These are phyloP conservation scores for Corbicula japonica DNA, from an alignment of 2,888 invertebrate genomes.

Conservation along the genomic window DNA sequence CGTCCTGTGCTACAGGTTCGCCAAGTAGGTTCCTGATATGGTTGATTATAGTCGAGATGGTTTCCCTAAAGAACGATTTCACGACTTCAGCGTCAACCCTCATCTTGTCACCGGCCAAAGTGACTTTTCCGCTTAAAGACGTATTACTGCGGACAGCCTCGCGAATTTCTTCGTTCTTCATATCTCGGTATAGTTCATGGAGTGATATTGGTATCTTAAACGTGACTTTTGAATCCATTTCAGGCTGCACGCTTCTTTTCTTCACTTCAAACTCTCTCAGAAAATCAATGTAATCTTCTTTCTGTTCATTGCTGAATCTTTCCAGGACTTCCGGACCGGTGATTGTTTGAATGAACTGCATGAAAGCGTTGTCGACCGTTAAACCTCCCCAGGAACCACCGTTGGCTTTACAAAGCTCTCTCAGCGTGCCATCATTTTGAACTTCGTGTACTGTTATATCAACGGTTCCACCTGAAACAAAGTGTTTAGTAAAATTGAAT, in stretches of 20 bases:
- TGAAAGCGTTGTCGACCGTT: constrained; percentile 36
- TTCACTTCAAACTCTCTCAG: constrained; percentile 57
- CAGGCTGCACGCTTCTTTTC: constrained; percentile 45
- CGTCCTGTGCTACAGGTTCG: constrained; percentile 18
- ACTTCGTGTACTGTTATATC: constrained; percentile 50
- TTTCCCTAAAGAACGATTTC: constrained; percentile 27
- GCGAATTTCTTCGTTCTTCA: constrained; percentile 37
- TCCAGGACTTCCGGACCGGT: constrained; percentile 9
- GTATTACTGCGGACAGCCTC: constrained; percentile 17
- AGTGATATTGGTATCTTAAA: constrained; percentile 49
- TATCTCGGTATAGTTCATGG: constrained; percentile 40
- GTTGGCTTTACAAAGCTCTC: constrained; percentile 41
- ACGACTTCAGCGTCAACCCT: constrained; percentile 35
- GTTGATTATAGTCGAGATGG: constrained; percentile 12
- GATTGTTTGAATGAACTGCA: constrained; percentile 34
- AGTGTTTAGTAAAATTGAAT: too few species aligned
- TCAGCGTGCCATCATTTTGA: constrained; percentile 19
- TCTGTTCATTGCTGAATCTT: constrained; percentile 37
- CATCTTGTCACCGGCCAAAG: constrained; percentile 45
- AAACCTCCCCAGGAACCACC: constrained; percentile 54
- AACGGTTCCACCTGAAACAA: constrained; percentile 39
- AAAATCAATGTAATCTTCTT: constrained; percentile 46
- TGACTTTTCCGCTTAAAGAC: constrained; percentile 20
- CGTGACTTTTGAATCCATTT: constrained; percentile 37
- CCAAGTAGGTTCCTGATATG: constrained; percentile 29